These are phyloP conservation scores for Lophius americanus DNA, from an alignment of 2,797 vertebrate genomes.

Conservation along the genomic window DNA sequence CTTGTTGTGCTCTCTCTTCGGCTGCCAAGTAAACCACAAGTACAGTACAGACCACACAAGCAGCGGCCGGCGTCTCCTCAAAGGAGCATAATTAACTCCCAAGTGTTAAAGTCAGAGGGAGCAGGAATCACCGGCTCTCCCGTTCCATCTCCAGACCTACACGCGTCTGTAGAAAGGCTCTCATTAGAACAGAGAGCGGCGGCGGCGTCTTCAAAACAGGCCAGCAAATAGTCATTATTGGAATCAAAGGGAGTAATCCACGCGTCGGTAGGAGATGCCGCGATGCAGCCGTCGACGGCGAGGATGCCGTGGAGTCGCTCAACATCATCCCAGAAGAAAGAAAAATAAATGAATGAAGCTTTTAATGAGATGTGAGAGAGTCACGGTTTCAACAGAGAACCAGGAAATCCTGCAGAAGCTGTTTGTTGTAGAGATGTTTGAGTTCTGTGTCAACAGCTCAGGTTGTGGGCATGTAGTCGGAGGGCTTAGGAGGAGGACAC, in stretches of 20 bases:
- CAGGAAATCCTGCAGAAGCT: constrained; percentile 63
- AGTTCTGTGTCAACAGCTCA: constrained; percentile 58
- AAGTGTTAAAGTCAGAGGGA: constrained; percentile 40
- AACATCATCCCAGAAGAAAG: too few species aligned
- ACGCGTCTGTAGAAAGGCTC: constrained; percentile 14
- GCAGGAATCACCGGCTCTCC: constrained; percentile 26
- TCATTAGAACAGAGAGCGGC: constrained; percentile 20
- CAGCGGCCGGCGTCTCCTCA: constrained; percentile 48
- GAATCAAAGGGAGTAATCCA: constrained; percentile 14
- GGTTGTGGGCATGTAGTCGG: constrained; percentile 58
- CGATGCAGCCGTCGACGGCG: too few species aligned
- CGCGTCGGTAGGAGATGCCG: too few species aligned
- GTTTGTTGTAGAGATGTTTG: constrained; percentile 71
- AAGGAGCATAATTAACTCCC: constrained; percentile 61
- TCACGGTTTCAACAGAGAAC: constrained; percentile 44
- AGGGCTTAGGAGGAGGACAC: constrained; percentile 44
- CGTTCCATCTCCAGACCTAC: constrained; percentile 52
- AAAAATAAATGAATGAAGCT: too few species aligned
- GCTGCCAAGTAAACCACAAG: constrained; percentile 73
- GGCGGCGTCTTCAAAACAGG: not conserved
- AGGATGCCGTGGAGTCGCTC: too few species aligned
- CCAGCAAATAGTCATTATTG: constrained; percentile 1
- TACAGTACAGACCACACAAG: constrained; percentile 74
- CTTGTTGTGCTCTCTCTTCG: constrained; percentile 63
- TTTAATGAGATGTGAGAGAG: too few species aligned